A percentile compares a stretch with the other conserved stretches of the same genome.
These are phyloP conservation scores for Muntiacus muntjak DNA, from an alignment of 2,113 vertebrate species.

Conservation along the genomic window DNA sequence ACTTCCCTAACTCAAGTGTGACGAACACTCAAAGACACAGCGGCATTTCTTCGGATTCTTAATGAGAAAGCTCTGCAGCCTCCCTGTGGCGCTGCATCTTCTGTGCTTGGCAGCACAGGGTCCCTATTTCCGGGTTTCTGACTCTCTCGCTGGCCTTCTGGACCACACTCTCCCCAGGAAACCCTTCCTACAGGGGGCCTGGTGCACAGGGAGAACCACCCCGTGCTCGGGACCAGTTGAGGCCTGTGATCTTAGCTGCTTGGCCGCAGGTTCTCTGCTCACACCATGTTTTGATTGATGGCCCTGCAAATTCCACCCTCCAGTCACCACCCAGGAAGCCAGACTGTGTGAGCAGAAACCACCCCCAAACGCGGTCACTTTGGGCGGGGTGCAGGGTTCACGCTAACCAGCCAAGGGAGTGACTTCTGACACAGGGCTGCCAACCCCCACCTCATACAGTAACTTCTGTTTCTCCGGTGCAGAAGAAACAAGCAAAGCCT, in stretches of 20 bases:
- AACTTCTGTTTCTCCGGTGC: background rate
- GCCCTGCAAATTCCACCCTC: background rate
- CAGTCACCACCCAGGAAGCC: background rate
- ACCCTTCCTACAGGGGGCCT: background rate
- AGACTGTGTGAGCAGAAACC: too few species aligned
- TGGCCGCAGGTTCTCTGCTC: background rate
- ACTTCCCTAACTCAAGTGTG: background rate
- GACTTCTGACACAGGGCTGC: background rate
- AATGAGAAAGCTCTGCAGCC: background rate
- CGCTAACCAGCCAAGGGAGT: background rate
- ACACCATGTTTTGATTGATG: background rate
- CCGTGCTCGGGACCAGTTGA: background rate
- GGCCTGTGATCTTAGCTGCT: background rate
- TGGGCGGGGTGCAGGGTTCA: fast-evolving
- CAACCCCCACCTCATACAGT: background rate
- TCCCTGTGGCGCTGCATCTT: background rate
- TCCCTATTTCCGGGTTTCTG: background rate
- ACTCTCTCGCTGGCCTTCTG: background rate
- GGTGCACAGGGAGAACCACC: background rate
- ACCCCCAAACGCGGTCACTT: fast-evolving
- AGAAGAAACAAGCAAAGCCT: background rate
- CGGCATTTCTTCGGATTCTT: background rate
- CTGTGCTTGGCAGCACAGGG: background rate
- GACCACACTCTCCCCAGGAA: background rate
- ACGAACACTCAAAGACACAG: background rate